These are phyloP conservation scores for Cynodonichthys magdalenae DNA, from an alignment of 2,797 vertebrate genomes.

Conservation along the genomic window DNA sequence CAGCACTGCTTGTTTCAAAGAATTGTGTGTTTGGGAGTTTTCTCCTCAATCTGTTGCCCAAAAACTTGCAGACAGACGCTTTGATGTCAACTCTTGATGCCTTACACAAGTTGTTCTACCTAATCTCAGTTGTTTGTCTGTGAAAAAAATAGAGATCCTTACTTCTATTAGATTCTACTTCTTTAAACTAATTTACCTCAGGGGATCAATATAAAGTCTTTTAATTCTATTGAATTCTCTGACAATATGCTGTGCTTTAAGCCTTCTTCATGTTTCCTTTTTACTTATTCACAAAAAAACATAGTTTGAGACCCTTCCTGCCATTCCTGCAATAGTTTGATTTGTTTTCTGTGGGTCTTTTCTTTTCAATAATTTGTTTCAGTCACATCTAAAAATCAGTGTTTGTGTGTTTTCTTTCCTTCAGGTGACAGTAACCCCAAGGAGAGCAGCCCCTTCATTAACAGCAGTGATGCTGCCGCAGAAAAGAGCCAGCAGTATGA, in stretches of 20 bases:
- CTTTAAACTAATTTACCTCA: no score
- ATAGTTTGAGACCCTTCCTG: not conserved
- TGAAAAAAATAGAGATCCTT: slow-evolving; percentile 21
- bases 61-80: slow-evolving; percentile 49
- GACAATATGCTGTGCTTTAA: slow-evolving; percentile 5
- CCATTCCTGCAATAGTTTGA: not conserved
- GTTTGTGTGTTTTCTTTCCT: slow-evolving; percentile 44
- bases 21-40: slow-evolving; percentile 29
- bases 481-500: slow-evolving; percentile 96
- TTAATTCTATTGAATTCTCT: no score
- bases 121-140: slow-evolving; percentile 10
- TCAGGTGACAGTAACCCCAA: slow-evolving; percentile 96
- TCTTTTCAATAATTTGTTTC: not conserved
- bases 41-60: slow-evolving; percentile 1
- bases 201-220: no score
- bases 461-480: slow-evolving; percentile 91
- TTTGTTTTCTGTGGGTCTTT: not conserved
- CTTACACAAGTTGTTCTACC: slow-evolving; percentile 31
- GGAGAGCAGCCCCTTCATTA: slow-evolving; percentile 98
- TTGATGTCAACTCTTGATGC: slow-evolving; percentile 31
- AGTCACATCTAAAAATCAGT: slow-evolving; percentile 28
- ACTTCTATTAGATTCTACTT: no score
- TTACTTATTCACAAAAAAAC: not conserved
- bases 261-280: slow-evolving; percentile 8
- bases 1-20: slow-evolving; percentile 8